Percentiles rank a stretch among this genome's conserved stretches.
Evolutionary conservation across 2,113 vertebrate species (phyloP).

Genomic region (Aphelocoma coerulescens): DNA sequence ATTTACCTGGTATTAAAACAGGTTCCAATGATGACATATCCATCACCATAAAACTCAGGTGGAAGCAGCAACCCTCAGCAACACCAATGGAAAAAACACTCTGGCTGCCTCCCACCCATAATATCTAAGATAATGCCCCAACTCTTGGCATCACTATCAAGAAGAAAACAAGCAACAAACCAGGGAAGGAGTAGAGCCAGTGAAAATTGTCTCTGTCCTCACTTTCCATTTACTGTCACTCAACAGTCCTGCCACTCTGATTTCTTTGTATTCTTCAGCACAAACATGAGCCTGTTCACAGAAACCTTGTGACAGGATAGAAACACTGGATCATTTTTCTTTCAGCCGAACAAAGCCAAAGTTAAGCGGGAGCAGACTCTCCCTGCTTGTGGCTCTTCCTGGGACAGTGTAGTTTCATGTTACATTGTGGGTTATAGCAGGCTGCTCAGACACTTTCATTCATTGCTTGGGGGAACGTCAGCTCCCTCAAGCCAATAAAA

Average conservation of each 20-base stretch:
- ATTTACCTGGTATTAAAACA: neutral
- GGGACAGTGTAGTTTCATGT: neutral
- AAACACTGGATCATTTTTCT: neutral
- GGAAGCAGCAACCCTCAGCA: neutral
- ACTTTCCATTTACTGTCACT: neutral
- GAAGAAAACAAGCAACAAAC: neutral
- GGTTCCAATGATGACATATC: neutral
- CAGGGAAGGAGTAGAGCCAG: neutral
- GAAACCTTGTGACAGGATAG: neutral
- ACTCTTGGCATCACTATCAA: neutral
- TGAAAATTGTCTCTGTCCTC: neutral
- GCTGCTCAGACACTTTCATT: neutral
- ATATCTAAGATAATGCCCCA: neutral
- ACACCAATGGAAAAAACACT: neutral
- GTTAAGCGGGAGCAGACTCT: neutral
- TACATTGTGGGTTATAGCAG: accelerated
- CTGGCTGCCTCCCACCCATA: neutral
- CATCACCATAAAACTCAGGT: neutral
- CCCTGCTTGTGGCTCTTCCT: neutral
- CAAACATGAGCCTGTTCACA: neutral
- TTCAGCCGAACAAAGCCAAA: neutral
- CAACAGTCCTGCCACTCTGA: neutral
- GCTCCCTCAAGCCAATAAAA: neutral
- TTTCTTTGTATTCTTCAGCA: neutral
- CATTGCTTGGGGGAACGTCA: neutral